Percentiles rank a stretch among this genome's conserved stretches.
Evolutionary conservation across 1,140 invertebrate species (phyloP).

Genomic region (Drosophila elegans): DNA sequence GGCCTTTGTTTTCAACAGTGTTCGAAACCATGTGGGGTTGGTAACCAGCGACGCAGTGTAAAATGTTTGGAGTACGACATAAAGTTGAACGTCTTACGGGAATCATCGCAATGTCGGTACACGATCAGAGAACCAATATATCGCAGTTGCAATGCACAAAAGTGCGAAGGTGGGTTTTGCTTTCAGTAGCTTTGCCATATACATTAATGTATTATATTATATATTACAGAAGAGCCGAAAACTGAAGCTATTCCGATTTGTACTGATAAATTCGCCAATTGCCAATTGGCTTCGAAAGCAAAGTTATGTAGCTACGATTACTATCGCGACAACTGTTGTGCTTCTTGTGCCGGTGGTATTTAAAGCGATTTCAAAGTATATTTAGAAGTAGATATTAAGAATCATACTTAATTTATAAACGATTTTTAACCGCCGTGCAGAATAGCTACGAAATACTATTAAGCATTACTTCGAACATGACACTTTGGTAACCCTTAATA

Average conservation of each 20-base stretch:
- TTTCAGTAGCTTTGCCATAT: too few species aligned
- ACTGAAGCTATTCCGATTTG: slow-evolving; percentile 85
- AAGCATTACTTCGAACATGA: slow-evolving; percentile 7
- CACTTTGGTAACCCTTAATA: slow-evolving; percentile 12
- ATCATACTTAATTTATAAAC: slow-evolving; percentile 33
- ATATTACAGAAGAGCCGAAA: slow-evolving; percentile 53
- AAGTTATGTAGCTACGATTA: slow-evolving; percentile 92
- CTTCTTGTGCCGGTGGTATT: slow-evolving; percentile 54
- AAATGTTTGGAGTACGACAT: slow-evolving; percentile 87
- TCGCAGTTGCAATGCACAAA: slow-evolving; percentile 87
- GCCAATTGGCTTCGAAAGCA: slow-evolving; percentile 91
- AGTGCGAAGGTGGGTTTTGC: slow-evolving; percentile 85
- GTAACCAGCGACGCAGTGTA: slow-evolving; percentile 87
- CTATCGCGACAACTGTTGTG: slow-evolving; percentile 92
- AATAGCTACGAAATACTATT: neutral
- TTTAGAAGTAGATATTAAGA: slow-evolving; percentile 5
- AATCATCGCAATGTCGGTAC: slow-evolving; percentile 86
- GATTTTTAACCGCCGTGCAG: slow-evolving; percentile 1
- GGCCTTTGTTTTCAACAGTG: neutral
- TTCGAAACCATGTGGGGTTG: slow-evolving; percentile 87
- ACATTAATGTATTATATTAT: too few species aligned
- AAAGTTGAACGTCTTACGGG: slow-evolving; percentile 77
- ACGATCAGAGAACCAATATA: slow-evolving; percentile 86
- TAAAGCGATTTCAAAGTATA: slow-evolving; percentile 7
- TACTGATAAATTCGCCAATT: slow-evolving; percentile 90